Evolutionary conservation across 1,140 invertebrate genomes (phyloP), one percentile per base, ranked within the genome.

Genomic region (Drosophila persimilis): DNA sequence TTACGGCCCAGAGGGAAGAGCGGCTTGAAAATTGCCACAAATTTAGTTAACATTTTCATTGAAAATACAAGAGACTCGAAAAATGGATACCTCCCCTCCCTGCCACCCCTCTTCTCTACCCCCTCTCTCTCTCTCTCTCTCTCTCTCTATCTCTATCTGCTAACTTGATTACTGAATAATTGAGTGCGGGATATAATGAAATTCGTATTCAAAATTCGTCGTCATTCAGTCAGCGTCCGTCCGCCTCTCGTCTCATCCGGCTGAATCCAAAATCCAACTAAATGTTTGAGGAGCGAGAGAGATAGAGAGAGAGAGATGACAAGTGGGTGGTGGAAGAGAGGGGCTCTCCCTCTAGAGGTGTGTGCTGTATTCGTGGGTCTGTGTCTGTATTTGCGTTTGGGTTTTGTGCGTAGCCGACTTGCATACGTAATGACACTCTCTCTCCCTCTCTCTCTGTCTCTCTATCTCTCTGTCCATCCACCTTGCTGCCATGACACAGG

Each of bases 201-300:
- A 86, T 86, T 86, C 81, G 81, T 86, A 86, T 86, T 86, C 81
- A 86, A 86, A 86, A 88, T 86, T 86, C 83, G 81, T 86, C 81
- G 81, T 78, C 78, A 86, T 88, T 86, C 81, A 81, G 65, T 56
- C 67, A 64, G 24, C 29, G 51, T 13, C 35, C 11, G 35, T 31
- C 8, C 35, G 3, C 35, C 8, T 13, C 8, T 11, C 11, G 9
- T 39, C 35, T 39, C 35, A 39, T 39, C 50, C 76, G 48, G 45
- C 22, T 60, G 65, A 66, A 70, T 58, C 45, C 41, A 45, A 72
- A 74, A 74, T 75, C 72, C 73, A 64, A 86, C 81, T 80, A 80
- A 85, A 80, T 86, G 80, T 80, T 80, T 76, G 63, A 48, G 43
- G 39, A 73, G 57, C 45, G 44, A 48, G 53, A 60, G 54, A 57